Evolutionary conservation across 2,113 vertebrate genomes (phyloP).

Genomic region (Psephotus haematonotus): DNA sequence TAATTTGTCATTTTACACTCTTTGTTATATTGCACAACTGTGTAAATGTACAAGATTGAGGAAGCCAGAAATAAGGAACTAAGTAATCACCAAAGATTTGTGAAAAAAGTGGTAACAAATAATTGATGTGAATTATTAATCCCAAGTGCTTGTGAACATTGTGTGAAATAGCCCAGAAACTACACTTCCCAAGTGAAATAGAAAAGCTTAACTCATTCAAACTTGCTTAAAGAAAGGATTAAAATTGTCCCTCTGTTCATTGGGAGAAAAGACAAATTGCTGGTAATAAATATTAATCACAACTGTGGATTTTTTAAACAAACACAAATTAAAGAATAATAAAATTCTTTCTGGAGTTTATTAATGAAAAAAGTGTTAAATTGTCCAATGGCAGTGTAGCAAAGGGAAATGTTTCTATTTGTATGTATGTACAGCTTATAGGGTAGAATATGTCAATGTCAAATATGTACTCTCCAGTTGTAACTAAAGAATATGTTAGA

Average conservation of each 20-base stretch:
- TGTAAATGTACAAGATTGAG: background rate
- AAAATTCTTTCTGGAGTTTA: background rate
- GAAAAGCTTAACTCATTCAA: background rate
- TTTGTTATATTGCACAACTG: background rate
- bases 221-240: background rate
- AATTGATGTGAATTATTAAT: background rate
- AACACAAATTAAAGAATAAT: background rate
- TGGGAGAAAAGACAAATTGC: background rate
- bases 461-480: background rate
- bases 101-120: background rate
- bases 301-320: background rate
- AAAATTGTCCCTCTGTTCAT: background rate
- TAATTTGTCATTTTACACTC: background rate
- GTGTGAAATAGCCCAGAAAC: background rate
- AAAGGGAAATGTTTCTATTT: background rate
- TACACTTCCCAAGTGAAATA: background rate
- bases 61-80: background rate
- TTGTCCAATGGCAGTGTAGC: background rate
- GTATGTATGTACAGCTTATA: background rate
- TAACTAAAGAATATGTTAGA: background rate
- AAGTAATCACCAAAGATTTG: background rate
- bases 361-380: background rate
- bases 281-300: background rate
- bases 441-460: background rate
- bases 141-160: background rate